phyloP scores from a whole-genome alignment of 2,888 invertebrate species.

The Melipona bicolor region DNA sequence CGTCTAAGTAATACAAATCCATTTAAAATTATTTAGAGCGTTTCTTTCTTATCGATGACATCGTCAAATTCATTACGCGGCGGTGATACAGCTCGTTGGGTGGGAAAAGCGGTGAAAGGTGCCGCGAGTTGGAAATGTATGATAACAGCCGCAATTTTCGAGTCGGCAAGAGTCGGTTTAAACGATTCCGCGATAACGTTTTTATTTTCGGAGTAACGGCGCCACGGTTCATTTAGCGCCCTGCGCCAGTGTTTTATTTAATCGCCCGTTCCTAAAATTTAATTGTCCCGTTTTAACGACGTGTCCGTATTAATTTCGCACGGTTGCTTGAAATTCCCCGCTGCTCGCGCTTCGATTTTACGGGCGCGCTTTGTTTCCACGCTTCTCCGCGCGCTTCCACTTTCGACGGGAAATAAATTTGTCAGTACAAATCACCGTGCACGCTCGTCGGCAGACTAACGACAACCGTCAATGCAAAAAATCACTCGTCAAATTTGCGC shows the following conservation, averaged over 20 bases:
- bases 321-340: slow-evolving; percentile 30
- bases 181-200: neutral
- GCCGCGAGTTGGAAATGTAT: neutral
- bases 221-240: neutral
- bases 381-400: neutral
- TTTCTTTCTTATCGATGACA: too few relatives aligned
- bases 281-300: slow-evolving; percentile 46
- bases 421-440: slow-evolving; percentile 36
- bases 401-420: slow-evolving; percentile 36
- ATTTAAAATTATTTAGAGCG: too few relatives aligned
- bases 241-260: slow-evolving; percentile 22
- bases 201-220: neutral
- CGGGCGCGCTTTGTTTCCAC: slow-evolving; percentile 32
- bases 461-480: slow-evolving; percentile 26
- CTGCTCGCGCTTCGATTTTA: slow-evolving; percentile 31
- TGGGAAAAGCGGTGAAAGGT: neutral
- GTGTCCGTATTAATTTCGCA: slow-evolving; percentile 37
- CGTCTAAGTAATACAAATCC: too few relatives aligned
- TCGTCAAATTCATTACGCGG: neutral
- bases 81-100: neutral
- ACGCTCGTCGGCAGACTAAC: slow-evolving; percentile 15
- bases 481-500: slow-evolving; percentile 17
- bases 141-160: slow-evolving; percentile 22
- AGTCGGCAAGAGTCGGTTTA: neutral
- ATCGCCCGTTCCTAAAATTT: slow-evolving; percentile 40